Base-by-base conservation (phyloP, 2,888 invertebrate species). In the Pantelozetes paolii region DNA sequence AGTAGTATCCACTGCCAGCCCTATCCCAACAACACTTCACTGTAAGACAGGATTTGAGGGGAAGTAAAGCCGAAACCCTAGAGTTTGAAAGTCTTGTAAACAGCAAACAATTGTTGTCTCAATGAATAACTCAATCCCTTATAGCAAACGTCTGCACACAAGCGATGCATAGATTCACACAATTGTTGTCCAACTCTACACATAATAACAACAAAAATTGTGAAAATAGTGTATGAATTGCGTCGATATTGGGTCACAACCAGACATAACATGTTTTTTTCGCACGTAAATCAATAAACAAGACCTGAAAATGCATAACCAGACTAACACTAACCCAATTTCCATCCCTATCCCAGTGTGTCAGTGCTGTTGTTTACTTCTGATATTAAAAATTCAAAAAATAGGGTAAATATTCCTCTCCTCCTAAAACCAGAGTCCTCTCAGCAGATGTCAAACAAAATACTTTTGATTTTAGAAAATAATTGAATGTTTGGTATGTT, bases 241-340 rank as follows among this genome's bases (percentile, higher is more conserved):
- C 69, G 26, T 45, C 20, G 69, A 45, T 45, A 69, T 69, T 69
- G 69, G 45, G 45, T 69, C 45, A 69, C 40, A 69, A 9, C 42
- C 69, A 69, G 69, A 69, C 69, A 69, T 69, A 69, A 69, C 69
- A 69, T 69, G 69, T 69, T 69, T 69, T 67, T 69, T 69, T 64
- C 36, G 36, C 36, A 64, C 69, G 69, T 45, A 69, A 69, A 69
- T 69, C 69, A 69, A 69, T 69, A 69, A 69, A 69, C 69, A 69
- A 69, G 69, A 69, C 69, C 69, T 45, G 69, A 13, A 64, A n/a
- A 26, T 45, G 20, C 69, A 69, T 69, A 45, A 42, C 69, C 69
- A 69, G 45, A 69, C 40, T 42, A 69, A 69, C 69, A 69, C 40
- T 69, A 69, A 69, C 69, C 69, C 45, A 69, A 23, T 69, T 69